Base-by-base conservation (phyloP, 92 coral and sea anemone species). In the Umimayanthus kanabou region DNA sequence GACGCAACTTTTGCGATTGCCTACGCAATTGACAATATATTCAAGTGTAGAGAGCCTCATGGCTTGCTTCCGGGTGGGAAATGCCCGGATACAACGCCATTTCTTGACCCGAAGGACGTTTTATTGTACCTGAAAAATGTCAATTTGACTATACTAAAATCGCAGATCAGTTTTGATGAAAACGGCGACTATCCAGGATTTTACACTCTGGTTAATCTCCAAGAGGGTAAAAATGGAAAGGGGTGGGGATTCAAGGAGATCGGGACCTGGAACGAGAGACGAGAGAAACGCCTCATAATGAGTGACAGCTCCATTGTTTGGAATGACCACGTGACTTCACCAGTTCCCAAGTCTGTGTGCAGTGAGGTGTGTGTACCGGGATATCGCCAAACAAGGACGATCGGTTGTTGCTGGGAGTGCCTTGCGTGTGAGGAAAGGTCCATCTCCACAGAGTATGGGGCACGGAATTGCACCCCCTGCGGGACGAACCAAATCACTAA, bases 1-100 rank as follows among this genome's bases (percentile, higher is more conserved):
- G 93, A 96, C 82, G 98, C 97, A 15, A 96, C 93, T 28, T 96
- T 89, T 80, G 98, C 98, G 5, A 88, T 96, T 53, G 98, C 98
- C 70, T 94, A 94, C 90, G 98, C 96, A 42, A 76, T 96, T 37
- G 96, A 93, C 86, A 89, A 89, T 25, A 91, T 93, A 9, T 88
- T 70, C 22, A 84, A 74, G 71, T 94, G 98, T 49, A 65, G 85
- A 42, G 92, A 89, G 45, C 91, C 93, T 26, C 13, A 80, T 15
- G 91, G 89, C 0, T 43, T 84, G 22, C 53, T 88, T 26, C 39
- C 88, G 4, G 89, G 77, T 23, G 83, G 90, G 9, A 80, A 55
- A 15, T 94, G 98, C 77, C 93, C 98, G 4, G 42, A 71, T 28
- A 79, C 92, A 39, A 58, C 70, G 39, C 94, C 94, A 42, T 88